Conservation (phyloP, 1,140 invertebrate genomes). For the Eumaeus atala region DNA sequence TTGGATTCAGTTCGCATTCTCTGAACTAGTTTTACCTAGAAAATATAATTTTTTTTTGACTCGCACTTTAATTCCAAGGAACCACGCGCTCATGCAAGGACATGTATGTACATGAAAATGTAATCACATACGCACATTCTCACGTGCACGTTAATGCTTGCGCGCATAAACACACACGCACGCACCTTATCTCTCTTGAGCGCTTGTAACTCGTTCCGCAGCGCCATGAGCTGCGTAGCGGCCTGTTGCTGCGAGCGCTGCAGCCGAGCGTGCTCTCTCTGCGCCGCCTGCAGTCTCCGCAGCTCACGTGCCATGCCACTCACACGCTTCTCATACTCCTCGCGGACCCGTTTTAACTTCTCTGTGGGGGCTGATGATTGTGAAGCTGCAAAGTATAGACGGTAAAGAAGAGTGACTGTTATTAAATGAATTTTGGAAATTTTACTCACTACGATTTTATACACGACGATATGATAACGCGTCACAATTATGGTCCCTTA, state of each 20-base stretch:
- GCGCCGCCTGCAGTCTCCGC: constrained; percentile 89
- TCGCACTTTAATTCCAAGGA: too few relatives aligned
- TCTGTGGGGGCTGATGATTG: constrained; percentile 78
- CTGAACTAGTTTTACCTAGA: constrained; percentile 90
- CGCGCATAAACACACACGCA: not conserved
- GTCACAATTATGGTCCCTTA: not conserved
- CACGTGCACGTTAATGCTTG: not conserved
- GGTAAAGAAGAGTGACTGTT: too few relatives aligned
- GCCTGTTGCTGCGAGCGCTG: constrained; percentile 88
- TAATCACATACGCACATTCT: not conserved
- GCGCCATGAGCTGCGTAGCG: constrained; percentile 85
- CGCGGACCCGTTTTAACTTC: constrained; percentile 88
- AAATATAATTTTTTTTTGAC: constrained; percentile 4
- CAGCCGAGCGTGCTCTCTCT: constrained; percentile 91
- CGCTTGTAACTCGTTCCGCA: constrained; percentile 87
- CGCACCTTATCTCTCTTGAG: constrained; percentile 93
- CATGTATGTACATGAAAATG: too few relatives aligned
- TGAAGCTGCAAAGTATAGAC: constrained; percentile 30
- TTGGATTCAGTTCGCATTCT: constrained; percentile 94
- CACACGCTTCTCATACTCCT: constrained; percentile 93
- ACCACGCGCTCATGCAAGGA: too few relatives aligned
- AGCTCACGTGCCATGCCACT: constrained; percentile 90
- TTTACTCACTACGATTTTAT: too few relatives aligned
- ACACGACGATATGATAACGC: not conserved
- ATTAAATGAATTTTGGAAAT: too few relatives aligned